Conservation (phyloP, 2,113 vertebrate species). For the Pygoscelis adeliae region DNA sequence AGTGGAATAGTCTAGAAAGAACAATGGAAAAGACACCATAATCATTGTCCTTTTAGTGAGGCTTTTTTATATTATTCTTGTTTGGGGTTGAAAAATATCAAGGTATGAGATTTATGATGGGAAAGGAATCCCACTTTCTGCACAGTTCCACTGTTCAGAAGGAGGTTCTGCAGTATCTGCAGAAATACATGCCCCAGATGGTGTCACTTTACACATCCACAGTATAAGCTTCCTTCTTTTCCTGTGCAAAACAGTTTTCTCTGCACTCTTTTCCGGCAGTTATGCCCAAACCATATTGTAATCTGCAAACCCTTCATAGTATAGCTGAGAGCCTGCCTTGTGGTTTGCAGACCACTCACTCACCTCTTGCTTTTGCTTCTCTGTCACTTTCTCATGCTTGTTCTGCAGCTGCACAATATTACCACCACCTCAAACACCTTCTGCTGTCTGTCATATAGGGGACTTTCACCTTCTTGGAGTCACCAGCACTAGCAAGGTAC, state of each 20-base stretch:
- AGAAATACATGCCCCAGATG: background rate
- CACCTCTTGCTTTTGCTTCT: background rate
- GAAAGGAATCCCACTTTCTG: background rate
- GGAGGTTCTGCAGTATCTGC: background rate
- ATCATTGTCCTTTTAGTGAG: background rate
- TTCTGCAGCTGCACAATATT: background rate
- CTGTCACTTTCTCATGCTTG: background rate
- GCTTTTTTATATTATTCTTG: background rate
- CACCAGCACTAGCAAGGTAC: background rate
- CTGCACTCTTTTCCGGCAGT: background rate
- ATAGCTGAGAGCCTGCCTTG: rapidly evolving
- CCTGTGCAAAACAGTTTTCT: background rate
- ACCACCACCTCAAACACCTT: background rate
- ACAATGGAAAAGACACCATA: background rate
- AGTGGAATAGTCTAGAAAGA: background rate
- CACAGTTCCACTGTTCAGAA: background rate
- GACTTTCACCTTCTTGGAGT: background rate
- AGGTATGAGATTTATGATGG: background rate
- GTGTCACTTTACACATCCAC: background rate
- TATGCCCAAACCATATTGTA: background rate
- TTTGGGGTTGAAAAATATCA: background rate
- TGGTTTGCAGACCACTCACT: background rate
- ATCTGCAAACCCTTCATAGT: background rate
- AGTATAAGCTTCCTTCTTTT: background rate
- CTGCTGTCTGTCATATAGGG: background rate